Conservation (phyloP, 2,113 vertebrate genomes). For the Echinops telfairi region DNA sequence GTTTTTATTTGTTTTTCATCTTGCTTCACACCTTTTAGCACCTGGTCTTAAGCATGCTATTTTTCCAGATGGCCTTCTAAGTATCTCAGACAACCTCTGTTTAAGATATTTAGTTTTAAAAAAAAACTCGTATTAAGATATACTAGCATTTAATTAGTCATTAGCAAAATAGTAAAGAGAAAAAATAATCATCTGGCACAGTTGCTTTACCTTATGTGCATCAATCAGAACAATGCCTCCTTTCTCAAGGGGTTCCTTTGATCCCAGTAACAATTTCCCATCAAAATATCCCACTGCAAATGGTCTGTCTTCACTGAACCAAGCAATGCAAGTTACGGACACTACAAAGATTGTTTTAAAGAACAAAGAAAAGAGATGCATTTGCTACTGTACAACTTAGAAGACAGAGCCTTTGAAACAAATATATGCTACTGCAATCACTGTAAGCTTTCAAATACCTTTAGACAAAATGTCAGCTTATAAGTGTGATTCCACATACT, state of each 20-base stretch:
- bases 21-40: neutral
- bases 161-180: neutral
- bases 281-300: constrained; percentile 98
- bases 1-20: neutral
- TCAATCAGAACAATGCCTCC: constrained; percentile 94
- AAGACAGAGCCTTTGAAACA: constrained; percentile 21
- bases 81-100: neutral
- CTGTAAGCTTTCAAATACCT: constrained; percentile 4
- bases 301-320: constrained; percentile 96
- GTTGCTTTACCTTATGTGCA: constrained; percentile 94
- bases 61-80: constrained; percentile 2
- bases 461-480: constrained; percentile 40
- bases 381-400: constrained; percentile 35
- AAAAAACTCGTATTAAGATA: constrained; percentile 26
- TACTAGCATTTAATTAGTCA: neutral
- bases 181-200: neutral
- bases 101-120: constrained; percentile 26
- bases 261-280: constrained; percentile 95
- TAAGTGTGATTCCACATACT: neutral
- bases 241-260: constrained; percentile 94
- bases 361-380: constrained; percentile 21
- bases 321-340: constrained; percentile 95
- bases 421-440: constrained; percentile 5
- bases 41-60: neutral
- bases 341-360: constrained; percentile 84